phyloP scores from a whole-genome alignment of 1,140 invertebrate genomes.

The Trichoplusia ni region DNA sequence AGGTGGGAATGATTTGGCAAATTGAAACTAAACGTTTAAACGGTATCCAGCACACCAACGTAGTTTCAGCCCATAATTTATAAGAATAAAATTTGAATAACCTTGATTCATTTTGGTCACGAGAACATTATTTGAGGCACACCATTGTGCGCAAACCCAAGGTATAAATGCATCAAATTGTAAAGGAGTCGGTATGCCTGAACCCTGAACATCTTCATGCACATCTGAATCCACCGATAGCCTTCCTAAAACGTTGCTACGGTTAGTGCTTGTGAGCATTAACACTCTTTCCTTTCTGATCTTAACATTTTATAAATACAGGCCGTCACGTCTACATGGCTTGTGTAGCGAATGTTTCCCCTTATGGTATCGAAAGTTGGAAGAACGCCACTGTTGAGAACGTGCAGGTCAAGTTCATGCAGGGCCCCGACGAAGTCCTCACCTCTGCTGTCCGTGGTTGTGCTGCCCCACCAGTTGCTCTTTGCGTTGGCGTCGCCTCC shows the following conservation, averaged over 20 bases:
- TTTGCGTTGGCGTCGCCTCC: background rate
- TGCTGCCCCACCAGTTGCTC: background rate
- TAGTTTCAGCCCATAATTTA: too few species aligned
- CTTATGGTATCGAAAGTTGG: constrained; percentile 37
- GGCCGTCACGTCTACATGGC: constrained; percentile 19
- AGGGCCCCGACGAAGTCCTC: background rate
- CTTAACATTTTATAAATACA: too few species aligned
- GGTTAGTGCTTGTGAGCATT: too few species aligned
- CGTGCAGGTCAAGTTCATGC: background rate
- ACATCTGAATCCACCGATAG: too few species aligned
- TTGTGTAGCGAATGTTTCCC: background rate
- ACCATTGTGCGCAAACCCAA: constrained; percentile 48
- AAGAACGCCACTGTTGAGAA: constrained; percentile 10
- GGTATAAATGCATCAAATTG: constrained; percentile 56
- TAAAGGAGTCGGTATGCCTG: constrained; percentile 33
- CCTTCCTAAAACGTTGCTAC: too few species aligned
- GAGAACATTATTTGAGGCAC: constrained; percentile 29
- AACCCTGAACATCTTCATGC: too few species aligned
- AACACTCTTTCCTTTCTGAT: too few species aligned
- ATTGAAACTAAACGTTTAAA: too few species aligned
- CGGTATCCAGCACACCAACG: too few species aligned
- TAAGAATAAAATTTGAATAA: constrained; percentile 5
- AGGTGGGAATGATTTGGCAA: too few species aligned
- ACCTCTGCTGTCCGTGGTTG: background rate
- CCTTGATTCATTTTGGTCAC: constrained; percentile 39